Percentiles rank a stretch among this genome's conserved stretches.
Conservation (phyloP, 2,888 invertebrate genomes). For the Gymnocheta viridis region DNA sequence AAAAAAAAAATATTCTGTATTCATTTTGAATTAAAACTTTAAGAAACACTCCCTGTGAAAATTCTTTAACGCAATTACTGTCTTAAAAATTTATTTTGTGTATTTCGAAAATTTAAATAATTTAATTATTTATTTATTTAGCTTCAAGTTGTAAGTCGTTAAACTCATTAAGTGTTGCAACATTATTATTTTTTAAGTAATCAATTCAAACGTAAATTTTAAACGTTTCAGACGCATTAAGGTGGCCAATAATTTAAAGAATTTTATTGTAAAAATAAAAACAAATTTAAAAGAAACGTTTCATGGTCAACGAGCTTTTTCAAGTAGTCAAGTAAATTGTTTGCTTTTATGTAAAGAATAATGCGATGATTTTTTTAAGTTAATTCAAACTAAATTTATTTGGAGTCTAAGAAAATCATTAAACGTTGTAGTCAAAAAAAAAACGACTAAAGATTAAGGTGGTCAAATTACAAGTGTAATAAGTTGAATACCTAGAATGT, state of each 20-base stretch:
- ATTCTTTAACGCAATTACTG: background rate
- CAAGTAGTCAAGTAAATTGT: background rate
- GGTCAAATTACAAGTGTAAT: background rate
- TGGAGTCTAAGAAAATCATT: background rate
- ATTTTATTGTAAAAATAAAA: slow-evolving; percentile 25
- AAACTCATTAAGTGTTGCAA: slow-evolving; percentile 54
- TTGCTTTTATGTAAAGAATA: background rate
- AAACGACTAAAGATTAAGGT: background rate
- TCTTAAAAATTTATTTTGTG: background rate
- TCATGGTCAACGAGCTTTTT: slow-evolving; percentile 44
- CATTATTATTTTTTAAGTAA: slow-evolving; percentile 3
- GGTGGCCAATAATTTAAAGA: slow-evolving; percentile 46
- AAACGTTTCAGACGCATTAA: slow-evolving; percentile 40
- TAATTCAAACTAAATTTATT: background rate
- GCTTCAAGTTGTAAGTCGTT: slow-evolving; percentile 11
- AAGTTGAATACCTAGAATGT: background rate
- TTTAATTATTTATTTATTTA: slow-evolving; percentile 47
- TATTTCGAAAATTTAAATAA: slow-evolving; percentile 27
- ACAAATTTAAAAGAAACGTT: background rate
- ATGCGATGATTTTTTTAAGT: background rate
- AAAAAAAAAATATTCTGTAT: background rate
- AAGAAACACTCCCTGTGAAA: slow-evolving; percentile 14
- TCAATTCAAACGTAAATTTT: slow-evolving; percentile 43
- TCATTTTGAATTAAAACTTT: background rate
- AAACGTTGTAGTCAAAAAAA: background rate